Conservation (phyloP, 2,113 vertebrate species). For the Phasianus colchicus region DNA sequence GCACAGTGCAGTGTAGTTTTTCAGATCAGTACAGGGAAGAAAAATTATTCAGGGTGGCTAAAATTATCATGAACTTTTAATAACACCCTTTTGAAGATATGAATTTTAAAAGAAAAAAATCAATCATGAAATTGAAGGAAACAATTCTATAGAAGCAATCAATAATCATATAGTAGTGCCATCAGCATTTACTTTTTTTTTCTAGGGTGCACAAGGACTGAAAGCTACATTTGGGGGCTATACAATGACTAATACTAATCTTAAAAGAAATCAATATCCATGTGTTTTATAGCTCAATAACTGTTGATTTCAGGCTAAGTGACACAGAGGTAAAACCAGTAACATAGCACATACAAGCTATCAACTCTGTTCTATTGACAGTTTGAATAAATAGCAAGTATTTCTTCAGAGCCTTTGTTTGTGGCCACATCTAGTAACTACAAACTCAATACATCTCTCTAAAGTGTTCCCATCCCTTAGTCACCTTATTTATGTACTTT, state of each 20-base stretch:
- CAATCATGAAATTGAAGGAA: background rate
- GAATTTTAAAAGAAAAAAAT: background rate
- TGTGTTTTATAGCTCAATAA: background rate
- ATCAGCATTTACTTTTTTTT: background rate
- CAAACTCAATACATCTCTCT: background rate
- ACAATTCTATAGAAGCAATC: background rate
- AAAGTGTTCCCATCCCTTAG: background rate
- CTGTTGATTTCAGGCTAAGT: background rate
- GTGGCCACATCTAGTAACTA: background rate
- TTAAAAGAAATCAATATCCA: background rate
- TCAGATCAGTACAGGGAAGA: background rate
- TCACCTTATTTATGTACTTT: background rate
- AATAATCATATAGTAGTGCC: background rate
- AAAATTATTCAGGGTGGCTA: background rate
- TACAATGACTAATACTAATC: background rate
- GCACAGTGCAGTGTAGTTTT: background rate
- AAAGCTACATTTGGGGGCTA: background rate
- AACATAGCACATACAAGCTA: background rate
- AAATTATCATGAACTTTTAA: background rate
- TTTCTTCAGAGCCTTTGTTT: background rate
- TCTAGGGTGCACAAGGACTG: background rate
- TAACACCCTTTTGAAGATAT: background rate
- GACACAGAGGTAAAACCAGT: background rate
- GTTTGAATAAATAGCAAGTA: background rate
- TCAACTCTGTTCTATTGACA: background rate